Evolutionary conservation across 2,888 invertebrate species (phyloP), one percentile per base, ranked within the genome.

Genomic region (Bombylius discolor): DNA sequence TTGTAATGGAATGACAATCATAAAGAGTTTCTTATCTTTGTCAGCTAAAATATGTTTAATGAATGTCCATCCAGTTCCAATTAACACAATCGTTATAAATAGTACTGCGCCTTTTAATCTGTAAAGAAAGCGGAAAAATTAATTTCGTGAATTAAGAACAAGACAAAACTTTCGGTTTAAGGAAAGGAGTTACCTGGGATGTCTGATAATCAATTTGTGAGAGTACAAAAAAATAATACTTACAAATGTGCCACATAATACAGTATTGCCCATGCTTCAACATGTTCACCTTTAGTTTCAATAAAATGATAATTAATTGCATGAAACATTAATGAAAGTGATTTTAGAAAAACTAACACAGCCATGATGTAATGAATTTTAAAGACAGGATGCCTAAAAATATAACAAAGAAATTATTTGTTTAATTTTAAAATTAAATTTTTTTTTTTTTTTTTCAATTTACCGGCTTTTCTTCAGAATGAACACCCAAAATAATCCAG

Each of bases 21-120:
- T 92, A 72, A 99, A 98, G 23, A 99, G 81, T 69, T 93, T 93
- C 75, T 98, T 96, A 69, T 99, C 98, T 61, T 93, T 85, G 64
- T 96, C 95, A 0, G 95, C 90, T 33, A 99, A 78, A 62, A 99
- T 92, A 71, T 97, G 94, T 69, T 98, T 98, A 64, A 99, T 94
- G 70, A 98, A 99, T 46, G 96, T 95, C 94, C 97, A 99, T 0
- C 99, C 99, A 7, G 98, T 96, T 50, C 98, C 98, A 63, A 99
- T 92, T 12, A 99, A 79, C 12, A 98, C 88, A 62, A 99, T 88
- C 0, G 96, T 96, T 58, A 97, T 93, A 69, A 99, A 98, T 52
- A 99, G 76, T 49, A 99, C 84, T 0, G 94, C 91, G 12, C 93
- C 92, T 73, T 92, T 91, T 56, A 94, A 76, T 62, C 89, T 90